Conservation (phyloP, 1,140 invertebrate genomes). For the Solen grandis region DNA sequence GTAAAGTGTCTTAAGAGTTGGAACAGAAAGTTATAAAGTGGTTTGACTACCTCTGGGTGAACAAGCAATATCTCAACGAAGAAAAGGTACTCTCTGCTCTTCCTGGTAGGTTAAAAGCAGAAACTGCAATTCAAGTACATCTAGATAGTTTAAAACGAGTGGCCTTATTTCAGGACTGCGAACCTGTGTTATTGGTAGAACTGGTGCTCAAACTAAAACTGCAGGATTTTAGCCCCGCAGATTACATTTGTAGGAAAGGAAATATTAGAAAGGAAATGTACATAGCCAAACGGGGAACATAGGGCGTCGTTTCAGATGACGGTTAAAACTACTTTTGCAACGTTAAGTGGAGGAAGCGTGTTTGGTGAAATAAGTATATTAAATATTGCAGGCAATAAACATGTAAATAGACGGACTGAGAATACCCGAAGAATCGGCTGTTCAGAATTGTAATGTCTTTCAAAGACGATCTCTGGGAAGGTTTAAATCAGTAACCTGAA, state of each 20-base stretch:
- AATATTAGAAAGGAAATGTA: conserved; percentile 79
- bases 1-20: conserved; percentile 90
- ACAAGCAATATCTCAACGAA: conserved; percentile 91
- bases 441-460: conserved; percentile 94
- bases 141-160: conserved; percentile 95
- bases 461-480: conserved; percentile 95
- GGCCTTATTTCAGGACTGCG: conserved; percentile 92
- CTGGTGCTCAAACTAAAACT: conserved; percentile 95
- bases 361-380: conserved; percentile 93
- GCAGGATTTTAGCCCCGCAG: conserved; percentile 96
- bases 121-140: conserved; percentile 97
- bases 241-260: conserved; percentile 95
- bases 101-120: conserved; percentile 96
- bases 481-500: conserved; percentile 94
- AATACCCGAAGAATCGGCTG: conserved; percentile 94
- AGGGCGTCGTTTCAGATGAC: conserved; percentile 74
- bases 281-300: conserved; percentile 74
- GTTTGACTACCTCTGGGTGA: conserved; percentile 98
- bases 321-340: conserved; percentile 72
- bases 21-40: conserved; percentile 95
- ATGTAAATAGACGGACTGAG: conserved; percentile 94
- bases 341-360: conserved; percentile 89
- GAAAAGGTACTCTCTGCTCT: conserved; percentile 84
- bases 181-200: conserved; percentile 95
- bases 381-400: conserved; percentile 94